Conservation (phyloP, 2,888 invertebrate genomes). For the Melanostoma scalare region DNA sequence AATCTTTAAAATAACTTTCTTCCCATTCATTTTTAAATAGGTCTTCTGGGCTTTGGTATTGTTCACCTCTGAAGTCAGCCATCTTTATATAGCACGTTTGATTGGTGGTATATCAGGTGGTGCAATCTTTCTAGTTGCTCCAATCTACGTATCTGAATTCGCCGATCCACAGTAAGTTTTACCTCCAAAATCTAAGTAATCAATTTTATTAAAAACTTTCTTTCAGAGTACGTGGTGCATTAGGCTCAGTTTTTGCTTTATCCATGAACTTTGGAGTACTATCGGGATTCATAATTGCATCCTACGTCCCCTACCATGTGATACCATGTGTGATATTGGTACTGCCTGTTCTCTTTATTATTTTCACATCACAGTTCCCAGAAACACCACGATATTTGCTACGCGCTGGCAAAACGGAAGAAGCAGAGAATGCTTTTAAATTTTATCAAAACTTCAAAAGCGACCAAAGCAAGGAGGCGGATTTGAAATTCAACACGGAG, state of each 20-base stretch:
- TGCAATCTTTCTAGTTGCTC: conserved; percentile 76
- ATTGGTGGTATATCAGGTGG: conserved; percentile 76
- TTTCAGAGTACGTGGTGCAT: conserved; percentile 74
- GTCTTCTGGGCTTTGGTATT: conserved; percentile 75
- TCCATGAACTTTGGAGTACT: conserved; percentile 75
- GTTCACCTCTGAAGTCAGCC: conserved; percentile 73
- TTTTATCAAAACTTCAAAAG: conserved; percentile 75
- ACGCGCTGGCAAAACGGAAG: conserved; percentile 69
- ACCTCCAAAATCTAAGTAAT: conserved; percentile 29
- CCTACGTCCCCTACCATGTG: conserved; percentile 69
- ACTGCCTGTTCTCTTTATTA: too few species aligned
- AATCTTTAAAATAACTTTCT: neutral
- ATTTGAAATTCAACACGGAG: too few species aligned
- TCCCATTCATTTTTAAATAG: conserved; percentile 57
- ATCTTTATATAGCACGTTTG: conserved; percentile 75
- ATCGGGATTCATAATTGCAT: conserved; percentile 75
- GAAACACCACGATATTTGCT: conserved; percentile 77
- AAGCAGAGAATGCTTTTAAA: conserved; percentile 75
- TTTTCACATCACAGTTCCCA: conserved; percentile 66
- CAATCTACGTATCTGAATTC: conserved; percentile 76
- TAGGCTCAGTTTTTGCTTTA: conserved; percentile 77
- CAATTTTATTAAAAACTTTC: neutral
- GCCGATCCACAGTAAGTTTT: conserved; percentile 75
- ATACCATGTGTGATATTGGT: too few species aligned
- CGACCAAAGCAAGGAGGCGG: too few species aligned